Conservation (phyloP, 2,888 invertebrate genomes). For the Drosophila neoperkinsi region DNA sequence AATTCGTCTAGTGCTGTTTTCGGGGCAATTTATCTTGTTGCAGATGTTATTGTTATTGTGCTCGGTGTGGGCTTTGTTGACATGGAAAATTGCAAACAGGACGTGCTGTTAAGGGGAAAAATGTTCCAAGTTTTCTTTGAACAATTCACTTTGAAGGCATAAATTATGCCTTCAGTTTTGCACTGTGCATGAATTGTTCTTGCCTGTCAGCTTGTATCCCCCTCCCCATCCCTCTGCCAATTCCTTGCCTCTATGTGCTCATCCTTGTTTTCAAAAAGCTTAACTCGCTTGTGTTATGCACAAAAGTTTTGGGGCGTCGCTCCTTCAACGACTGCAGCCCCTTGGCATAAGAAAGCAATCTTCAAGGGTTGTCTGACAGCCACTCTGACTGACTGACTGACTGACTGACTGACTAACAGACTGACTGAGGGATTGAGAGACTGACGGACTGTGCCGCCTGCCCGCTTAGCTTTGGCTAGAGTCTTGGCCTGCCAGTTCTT, state of each 20-base stretch:
- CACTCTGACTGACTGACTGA: constrained; percentile 24
- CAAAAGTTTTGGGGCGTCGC: constrained; percentile 57
- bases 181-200: constrained; percentile 66
- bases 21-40: constrained; percentile 62
- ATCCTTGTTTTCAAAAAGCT: constrained; percentile 46
- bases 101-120: constrained; percentile 61
- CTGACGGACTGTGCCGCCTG: constrained; percentile 15
- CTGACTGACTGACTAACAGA: constrained; percentile 11
- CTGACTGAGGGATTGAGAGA: constrained; percentile 16
- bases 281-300: constrained; percentile 69
- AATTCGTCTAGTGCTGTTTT: constrained; percentile 41
- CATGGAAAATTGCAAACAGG: constrained; percentile 41
- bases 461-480: constrained; percentile 27
- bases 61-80: constrained; percentile 55
- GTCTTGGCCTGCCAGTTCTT: constrained; percentile 25
- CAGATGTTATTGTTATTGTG: constrained; percentile 68
- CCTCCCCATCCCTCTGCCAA: neutral
- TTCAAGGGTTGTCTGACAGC: constrained; percentile 79
- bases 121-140: constrained; percentile 67
- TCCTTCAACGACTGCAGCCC: constrained; percentile 57
- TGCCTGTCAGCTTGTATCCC: constrained; percentile 63
- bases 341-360: constrained; percentile 75
- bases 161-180: constrained; percentile 81
- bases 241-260: neutral
- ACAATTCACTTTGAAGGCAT: constrained; percentile 81